Evolutionary conservation across 2,888 invertebrate genomes (phyloP), one percentile per base, ranked within the genome.

Genomic region (Minunthozetes semirufus): DNA sequence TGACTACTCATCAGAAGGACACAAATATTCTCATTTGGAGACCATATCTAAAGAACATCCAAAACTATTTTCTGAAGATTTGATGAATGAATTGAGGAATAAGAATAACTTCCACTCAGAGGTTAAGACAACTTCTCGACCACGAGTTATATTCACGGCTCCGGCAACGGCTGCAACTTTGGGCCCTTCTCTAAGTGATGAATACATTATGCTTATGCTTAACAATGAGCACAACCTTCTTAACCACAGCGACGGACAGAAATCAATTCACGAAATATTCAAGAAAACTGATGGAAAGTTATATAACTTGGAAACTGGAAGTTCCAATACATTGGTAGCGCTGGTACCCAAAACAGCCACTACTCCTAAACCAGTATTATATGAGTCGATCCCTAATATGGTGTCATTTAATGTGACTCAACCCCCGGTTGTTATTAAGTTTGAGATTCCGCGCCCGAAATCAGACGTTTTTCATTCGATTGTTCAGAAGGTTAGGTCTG

Each of bases 151-250:
- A 33, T 66, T 66, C 38, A 8, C 66, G 15, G 33, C 66, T 4
- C 66, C 66, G 2, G n/a, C 66, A 38, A 13, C 66, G 5, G n/a
- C 38, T 1, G 5, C 38, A 8, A 48, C 46, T 6, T 6, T 9
- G 2, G 17, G 19, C 42, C 53, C 72, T 5, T 48, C 25, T 6
- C 17, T 71, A 19, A 48, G 50, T 22, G 50, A 74, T 4, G 75
- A 75, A 25, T 75, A 75, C 22, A 75, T 75, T 27, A 75, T 75
- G 75, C 27, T 75, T 15, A 72, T 75, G 75, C 19, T 75, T 1
- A 75, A 72, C 56, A 72, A 75, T n/a, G 61, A 50, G 17, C 25
- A 33, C n/a, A 27, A 72, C 38, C 15, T 19, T 11, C 25, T 22
- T 2, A 66, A 59, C 8, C 19, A 48, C 46, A 46, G 0, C 15